Conservation (phyloP, 1,140 invertebrate species). For the Drosophila mauritiana region DNA sequence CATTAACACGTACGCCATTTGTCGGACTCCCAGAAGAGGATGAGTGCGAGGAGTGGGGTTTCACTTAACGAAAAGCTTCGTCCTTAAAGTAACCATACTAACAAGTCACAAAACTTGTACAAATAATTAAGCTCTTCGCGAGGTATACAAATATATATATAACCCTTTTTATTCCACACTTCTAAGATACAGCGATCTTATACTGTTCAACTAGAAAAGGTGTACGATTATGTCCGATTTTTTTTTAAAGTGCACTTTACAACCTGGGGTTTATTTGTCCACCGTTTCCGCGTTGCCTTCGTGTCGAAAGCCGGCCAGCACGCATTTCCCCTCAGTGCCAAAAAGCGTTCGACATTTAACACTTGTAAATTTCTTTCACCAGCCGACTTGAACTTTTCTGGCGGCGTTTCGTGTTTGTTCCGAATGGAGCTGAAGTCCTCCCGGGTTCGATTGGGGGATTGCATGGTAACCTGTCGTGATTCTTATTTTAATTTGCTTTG, state of each 20-base stretch:
- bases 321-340: conserved; percentile 66
- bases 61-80: conserved; percentile 13
- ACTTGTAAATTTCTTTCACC: conserved; percentile 74
- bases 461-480: conserved; percentile 83
- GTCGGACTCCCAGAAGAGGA: conserved; percentile 41
- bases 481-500: conserved; percentile 83
- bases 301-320: conserved; percentile 69
- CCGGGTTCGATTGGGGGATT: conserved; percentile 53
- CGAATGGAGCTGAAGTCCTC: conserved; percentile 29
- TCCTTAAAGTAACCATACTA: not conserved
- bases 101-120: too few relatives aligned
- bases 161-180: too few relatives aligned
- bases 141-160: too few relatives aligned
- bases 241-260: conserved; percentile 6
- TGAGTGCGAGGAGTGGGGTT: not conserved
- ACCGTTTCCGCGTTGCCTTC: conserved; percentile 72
- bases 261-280: conserved; percentile 67
- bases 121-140: too few relatives aligned
- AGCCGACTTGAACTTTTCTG: conserved; percentile 48
- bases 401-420: conserved; percentile 70
- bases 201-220: too few relatives aligned
- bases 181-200: too few relatives aligned
- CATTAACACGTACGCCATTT: conserved; percentile 84
- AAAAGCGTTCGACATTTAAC: conserved; percentile 78
- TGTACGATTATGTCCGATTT: not conserved